A percentile compares a stretch with the other conserved stretches of the same genome.
Conservation (phyloP, 2,888 invertebrate genomes). For the Acanthosepion lycidas region DNA sequence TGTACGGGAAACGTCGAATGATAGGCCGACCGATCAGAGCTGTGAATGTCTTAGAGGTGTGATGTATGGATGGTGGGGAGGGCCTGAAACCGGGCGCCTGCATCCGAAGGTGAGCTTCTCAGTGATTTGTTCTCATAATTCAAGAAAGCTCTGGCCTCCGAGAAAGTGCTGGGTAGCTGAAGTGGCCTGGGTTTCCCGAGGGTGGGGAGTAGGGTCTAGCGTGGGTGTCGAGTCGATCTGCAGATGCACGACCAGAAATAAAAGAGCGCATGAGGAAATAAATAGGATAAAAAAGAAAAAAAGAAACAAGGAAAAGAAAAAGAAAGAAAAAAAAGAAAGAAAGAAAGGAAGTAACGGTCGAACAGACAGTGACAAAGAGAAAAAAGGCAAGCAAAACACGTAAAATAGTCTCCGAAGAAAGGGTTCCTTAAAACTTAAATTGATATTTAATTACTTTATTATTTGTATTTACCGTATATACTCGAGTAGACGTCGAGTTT, state of each 20-base stretch:
- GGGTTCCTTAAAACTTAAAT: too few species aligned
- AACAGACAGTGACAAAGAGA: too few species aligned
- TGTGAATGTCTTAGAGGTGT: slow-evolving; percentile 9
- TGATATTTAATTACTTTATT: too few species aligned
- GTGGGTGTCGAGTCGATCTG: background rate
- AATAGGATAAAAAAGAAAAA: background rate
- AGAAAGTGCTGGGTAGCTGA: background rate
- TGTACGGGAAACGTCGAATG: background rate
- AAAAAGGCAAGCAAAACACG: too few species aligned
- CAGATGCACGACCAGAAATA: background rate
- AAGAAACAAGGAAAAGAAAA: background rate
- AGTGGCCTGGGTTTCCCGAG: background rate
- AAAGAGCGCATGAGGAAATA: background rate
- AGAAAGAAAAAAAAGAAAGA: background rate
- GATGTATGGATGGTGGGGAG: background rate
- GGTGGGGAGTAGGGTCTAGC: background rate
- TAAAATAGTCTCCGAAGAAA: too few species aligned
- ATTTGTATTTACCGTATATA: too few species aligned
- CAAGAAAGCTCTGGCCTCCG: background rate
- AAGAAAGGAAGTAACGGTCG: too few species aligned
- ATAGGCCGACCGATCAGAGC: background rate
- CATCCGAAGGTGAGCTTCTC: background rate
- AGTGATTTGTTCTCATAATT: background rate
- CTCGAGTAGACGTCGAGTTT: too few species aligned
- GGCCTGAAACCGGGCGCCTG: background rate